Evolutionary conservation across 2,113 vertebrate species (phyloP).

Genomic region (Stercorarius parasiticus): DNA sequence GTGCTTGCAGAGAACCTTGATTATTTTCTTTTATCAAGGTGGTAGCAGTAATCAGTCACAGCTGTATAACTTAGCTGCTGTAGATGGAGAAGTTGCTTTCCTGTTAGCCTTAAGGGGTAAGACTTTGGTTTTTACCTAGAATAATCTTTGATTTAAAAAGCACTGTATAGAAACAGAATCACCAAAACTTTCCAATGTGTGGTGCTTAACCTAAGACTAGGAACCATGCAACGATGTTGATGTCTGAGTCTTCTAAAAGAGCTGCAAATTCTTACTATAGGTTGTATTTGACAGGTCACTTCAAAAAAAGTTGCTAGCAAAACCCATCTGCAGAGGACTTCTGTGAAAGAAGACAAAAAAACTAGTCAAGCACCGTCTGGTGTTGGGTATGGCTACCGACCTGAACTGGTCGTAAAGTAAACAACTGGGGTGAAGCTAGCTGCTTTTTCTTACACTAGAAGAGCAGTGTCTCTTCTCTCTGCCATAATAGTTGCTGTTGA

Average conservation of each 20-base stretch:
- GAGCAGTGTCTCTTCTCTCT: background rate
- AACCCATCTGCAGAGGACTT: background rate
- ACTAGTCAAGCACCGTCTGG: background rate
- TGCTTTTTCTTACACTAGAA: background rate
- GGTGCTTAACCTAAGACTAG: background rate
- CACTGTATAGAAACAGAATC: background rate
- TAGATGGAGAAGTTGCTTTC: background rate
- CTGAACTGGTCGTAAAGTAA: background rate
- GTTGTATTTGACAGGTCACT: background rate
- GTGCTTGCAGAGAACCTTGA: background rate
- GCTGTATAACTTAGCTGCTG: background rate
- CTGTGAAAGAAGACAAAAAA: background rate
- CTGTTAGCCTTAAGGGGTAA: background rate
- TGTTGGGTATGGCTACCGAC: background rate
- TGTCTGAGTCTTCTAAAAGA: background rate
- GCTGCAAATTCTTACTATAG: background rate
- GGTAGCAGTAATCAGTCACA: background rate
- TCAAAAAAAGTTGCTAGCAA: background rate
- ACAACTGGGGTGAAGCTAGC: background rate
- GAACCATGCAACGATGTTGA: background rate
- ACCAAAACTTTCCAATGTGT: background rate
- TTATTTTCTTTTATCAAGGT: background rate
- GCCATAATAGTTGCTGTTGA: background rate
- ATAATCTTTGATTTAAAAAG: background rate
- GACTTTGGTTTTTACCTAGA: background rate